Conservation (phyloP, 2,797 vertebrate species). For the Peromyscus melanophrys region DNA sequence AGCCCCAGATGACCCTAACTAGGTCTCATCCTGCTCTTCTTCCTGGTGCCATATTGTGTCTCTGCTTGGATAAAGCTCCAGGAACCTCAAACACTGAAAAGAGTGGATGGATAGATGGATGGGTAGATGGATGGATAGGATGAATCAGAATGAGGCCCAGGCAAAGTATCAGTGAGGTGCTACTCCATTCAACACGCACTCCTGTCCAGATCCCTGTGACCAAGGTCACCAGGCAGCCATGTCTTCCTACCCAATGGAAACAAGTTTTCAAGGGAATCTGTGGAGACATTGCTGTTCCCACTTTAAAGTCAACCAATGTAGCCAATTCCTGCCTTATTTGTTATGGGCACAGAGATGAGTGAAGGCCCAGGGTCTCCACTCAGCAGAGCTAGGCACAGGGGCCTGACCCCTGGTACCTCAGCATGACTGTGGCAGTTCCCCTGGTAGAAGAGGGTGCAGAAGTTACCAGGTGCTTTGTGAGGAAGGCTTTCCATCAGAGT, state of each 20-base stretch:
- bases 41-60: background rate
- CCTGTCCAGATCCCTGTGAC: no score
- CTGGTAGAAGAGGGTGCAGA: background rate
- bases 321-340: background rate
- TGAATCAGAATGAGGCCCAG: background rate
- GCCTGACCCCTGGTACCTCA: fast-evolving
- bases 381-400: no score
- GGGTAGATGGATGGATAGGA: background rate
- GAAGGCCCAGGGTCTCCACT: background rate
- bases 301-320: background rate
- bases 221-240: fast-evolving
- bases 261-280: no score
- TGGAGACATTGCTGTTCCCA: background rate
- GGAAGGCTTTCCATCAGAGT: background rate
- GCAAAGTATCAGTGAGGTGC: background rate
- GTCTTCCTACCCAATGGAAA: background rate
- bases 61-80: background rate
- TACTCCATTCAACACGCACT: background rate
- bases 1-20: background rate
- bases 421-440: background rate
- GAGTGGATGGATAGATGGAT: background rate
- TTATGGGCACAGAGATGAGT: fast-evolving
- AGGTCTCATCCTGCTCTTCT: background rate
- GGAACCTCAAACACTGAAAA: background rate
- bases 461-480: background rate